Evolutionary conservation across 2,797 vertebrate genomes (phyloP).

Genomic region (Trachurus trachurus): DNA sequence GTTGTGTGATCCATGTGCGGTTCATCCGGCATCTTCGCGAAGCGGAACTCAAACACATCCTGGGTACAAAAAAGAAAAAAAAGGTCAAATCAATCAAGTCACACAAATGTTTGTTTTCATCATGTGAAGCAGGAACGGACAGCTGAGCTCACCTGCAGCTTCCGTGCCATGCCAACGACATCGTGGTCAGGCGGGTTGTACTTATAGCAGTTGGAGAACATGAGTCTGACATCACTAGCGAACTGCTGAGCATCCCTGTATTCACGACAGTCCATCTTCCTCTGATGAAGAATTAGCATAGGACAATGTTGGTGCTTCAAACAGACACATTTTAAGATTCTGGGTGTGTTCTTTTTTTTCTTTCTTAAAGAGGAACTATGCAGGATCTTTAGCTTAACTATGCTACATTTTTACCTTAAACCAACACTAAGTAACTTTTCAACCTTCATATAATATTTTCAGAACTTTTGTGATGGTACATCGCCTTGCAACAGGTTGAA

Average conservation of each 20-base stretch:
- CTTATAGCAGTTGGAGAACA: constrained; percentile 99
- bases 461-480: too few relatives aligned
- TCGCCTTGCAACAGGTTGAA: too few relatives aligned
- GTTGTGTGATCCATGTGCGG: constrained; percentile 81
- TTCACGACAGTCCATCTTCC: constrained; percentile 95
- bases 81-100: not conserved
- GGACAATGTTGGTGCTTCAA: not conserved
- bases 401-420: too few relatives aligned
- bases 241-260: constrained; percentile 94
- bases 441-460: too few relatives aligned
- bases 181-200: constrained; percentile 96
- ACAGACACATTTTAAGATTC: too few relatives aligned
- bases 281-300: constrained; percentile 75
- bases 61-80: constrained; percentile 35
- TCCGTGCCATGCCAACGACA: constrained; percentile 94
- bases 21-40: constrained; percentile 96
- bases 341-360: too few relatives aligned
- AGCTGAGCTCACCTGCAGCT: constrained; percentile 88
- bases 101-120: not conserved
- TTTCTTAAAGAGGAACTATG: too few relatives aligned
- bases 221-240: constrained; percentile 92
- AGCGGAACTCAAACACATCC: constrained; percentile 96
- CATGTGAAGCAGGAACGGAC: not conserved
- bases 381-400: too few relatives aligned
- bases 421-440: too few relatives aligned